Percentiles rank a stretch among this genome's conserved stretches.
Conservation (phyloP, 2,797 vertebrate genomes). For the Protosalanx chinensis region DNA sequence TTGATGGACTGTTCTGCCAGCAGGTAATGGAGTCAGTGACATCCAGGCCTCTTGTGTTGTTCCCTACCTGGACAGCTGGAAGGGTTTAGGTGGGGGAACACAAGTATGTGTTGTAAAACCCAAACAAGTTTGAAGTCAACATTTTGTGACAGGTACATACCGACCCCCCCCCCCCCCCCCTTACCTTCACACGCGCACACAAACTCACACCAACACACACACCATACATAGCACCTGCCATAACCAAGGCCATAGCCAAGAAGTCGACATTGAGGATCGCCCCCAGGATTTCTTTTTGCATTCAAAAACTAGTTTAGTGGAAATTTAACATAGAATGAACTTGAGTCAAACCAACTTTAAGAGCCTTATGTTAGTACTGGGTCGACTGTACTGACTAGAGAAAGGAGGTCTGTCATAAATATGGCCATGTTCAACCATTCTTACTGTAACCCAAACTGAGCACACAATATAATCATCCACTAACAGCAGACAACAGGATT, state of each 20-base stretch:
- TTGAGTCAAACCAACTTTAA: not conserved
- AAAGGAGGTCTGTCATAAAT: conserved; percentile 3
- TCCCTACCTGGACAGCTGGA: not conserved
- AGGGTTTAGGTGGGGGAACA: too few species aligned
- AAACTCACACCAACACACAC: not conserved
- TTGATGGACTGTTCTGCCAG: conserved; percentile 16
- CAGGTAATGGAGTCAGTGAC: conserved; percentile 18
- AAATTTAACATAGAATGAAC: too few species aligned
- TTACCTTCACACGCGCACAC: not conserved
- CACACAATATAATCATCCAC: not conserved
- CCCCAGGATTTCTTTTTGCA: too few species aligned
- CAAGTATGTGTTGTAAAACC: not conserved
- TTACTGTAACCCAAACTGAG: not conserved
- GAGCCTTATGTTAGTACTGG: not conserved
- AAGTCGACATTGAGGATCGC: too few species aligned
- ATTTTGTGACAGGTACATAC: too few species aligned
- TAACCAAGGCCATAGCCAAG: too few species aligned
- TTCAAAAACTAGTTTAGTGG: too few species aligned
- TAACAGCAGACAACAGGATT: not conserved
- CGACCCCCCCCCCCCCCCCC: too few species aligned
- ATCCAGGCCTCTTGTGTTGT: conserved; percentile 7
- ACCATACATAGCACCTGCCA: not conserved
- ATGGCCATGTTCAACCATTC: not conserved
- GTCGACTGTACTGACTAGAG: conserved; percentile 8
- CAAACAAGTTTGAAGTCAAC: not conserved